Percentiles rank a stretch among this genome's conserved stretches.
phyloP scores from a whole-genome alignment of 1,140 invertebrate genomes.

The Phenacoccus solenopsis region DNA sequence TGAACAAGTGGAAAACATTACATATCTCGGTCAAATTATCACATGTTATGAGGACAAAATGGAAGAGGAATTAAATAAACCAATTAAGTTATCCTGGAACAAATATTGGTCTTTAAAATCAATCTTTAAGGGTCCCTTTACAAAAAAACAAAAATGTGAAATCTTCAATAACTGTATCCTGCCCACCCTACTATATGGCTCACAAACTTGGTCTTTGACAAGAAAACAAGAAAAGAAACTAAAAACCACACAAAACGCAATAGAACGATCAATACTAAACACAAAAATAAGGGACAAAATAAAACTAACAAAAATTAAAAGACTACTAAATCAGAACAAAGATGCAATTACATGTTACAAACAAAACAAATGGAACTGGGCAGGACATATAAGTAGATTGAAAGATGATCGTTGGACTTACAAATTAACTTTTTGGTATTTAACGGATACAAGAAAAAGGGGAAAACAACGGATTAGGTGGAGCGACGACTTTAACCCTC shows the following conservation, averaged over 20 bases:
- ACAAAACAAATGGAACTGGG: constrained; percentile 23
- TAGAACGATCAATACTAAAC: neutral
- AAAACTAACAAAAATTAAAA: constrained; percentile 5
- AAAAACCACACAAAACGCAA: neutral
- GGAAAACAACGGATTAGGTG: constrained; percentile 21
- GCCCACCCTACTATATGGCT: constrained; percentile 17
- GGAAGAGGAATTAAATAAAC: neutral
- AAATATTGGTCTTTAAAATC: constrained; percentile 15
- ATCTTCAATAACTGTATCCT: constrained; percentile 12
- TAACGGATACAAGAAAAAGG: neutral
- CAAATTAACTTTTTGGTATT: constrained; percentile 15
- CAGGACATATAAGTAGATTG: constrained; percentile 18
- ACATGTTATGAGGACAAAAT: neutral
- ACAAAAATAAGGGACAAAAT: constrained; percentile 17
- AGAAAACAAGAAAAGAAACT: constrained; percentile 10
- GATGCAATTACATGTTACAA: neutral
- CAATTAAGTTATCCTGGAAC: constrained; percentile 19
- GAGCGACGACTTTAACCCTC: constrained; percentile 18
- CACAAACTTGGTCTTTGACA: constrained; percentile 20
- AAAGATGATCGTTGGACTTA: constrained; percentile 9
- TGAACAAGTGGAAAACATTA: neutral
- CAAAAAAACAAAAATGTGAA: neutral
- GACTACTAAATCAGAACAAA: neutral
- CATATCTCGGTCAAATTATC: constrained; percentile 10
- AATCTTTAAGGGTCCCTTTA: constrained; percentile 5